These are phyloP conservation scores for Xiphophorus couchianus DNA, from an alignment of 2,113 vertebrate species.

Conservation along the genomic window DNA sequence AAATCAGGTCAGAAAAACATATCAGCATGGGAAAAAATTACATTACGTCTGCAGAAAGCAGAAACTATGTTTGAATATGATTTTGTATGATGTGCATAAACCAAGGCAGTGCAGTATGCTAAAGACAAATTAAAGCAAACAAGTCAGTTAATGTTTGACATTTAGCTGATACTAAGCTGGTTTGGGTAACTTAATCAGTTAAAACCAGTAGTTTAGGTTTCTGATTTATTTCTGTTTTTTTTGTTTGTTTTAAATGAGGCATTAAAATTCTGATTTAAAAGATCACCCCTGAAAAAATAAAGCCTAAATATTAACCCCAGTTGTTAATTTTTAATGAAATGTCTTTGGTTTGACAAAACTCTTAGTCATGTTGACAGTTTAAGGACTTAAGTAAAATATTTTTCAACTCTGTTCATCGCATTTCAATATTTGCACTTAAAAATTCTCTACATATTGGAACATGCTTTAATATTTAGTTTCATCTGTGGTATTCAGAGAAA, in stretches of 20 bases:
- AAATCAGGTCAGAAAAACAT: constrained; percentile 63
- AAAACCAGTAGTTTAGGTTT: neutral
- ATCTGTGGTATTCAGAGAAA: constrained; percentile 17
- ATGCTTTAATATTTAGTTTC: constrained; percentile 45
- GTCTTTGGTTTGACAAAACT: neutral
- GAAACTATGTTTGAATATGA: constrained; percentile 12
- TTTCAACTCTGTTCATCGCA: constrained; percentile 15
- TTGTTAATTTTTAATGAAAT: neutral
- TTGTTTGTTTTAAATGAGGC: neutral
- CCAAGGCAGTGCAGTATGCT: neutral
- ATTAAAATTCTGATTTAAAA: neutral
- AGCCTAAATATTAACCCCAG: neutral
- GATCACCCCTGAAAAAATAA: neutral
- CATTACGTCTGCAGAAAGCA: constrained; percentile 29
- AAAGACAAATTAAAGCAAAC: neutral
- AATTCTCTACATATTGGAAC: constrained; percentile 9
- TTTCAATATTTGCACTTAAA: constrained; percentile 11
- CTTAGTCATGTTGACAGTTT: neutral
- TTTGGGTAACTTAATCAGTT: neutral
- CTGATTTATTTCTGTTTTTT: neutral
- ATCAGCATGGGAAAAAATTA: constrained; percentile 43
- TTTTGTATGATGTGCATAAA: neutral
- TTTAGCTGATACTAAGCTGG: neutral
- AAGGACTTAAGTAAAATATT: constrained; percentile 19
- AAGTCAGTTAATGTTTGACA: neutral